These are phyloP conservation scores for Zaprionus inermis DNA, from an alignment of 1,140 invertebrate species.

Conservation along the genomic window DNA sequence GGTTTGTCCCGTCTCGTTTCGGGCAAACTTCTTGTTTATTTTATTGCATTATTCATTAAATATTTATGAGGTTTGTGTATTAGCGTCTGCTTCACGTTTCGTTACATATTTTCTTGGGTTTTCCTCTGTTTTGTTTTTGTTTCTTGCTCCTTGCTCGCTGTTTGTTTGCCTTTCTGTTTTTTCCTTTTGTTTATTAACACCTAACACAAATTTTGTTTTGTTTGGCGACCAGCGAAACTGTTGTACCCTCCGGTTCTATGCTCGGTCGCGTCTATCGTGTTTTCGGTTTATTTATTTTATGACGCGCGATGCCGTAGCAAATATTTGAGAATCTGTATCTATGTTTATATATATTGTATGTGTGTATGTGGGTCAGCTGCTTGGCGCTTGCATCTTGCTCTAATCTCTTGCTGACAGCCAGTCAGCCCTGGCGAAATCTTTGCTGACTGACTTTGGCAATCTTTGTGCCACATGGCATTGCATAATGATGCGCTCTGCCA, in stretches of 20 bases:
- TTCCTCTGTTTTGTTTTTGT: constrained; percentile 1
- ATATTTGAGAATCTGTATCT: constrained; percentile 23
- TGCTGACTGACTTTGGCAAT: constrained; percentile 50
- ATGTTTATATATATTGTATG: neutral
- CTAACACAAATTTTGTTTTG: constrained; percentile 22
- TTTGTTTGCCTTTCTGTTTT: constrained; percentile 11
- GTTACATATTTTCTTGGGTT: constrained; percentile 24
- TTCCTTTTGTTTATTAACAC: constrained; percentile 33
- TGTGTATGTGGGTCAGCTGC: constrained; percentile 25
- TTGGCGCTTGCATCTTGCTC: constrained; percentile 2
- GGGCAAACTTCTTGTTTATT: constrained; percentile 29
- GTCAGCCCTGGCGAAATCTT: constrained; percentile 17
- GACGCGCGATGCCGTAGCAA: constrained; percentile 13
- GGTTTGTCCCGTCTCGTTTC: neutral
- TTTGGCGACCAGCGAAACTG: constrained; percentile 13
- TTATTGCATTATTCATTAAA: constrained; percentile 42
- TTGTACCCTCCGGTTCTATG: neutral
- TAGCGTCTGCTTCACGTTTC: constrained; percentile 15
- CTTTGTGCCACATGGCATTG: constrained; percentile 54
- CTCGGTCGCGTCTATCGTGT: neutral
- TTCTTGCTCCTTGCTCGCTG: constrained; percentile 10
- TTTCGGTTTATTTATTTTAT: constrained; percentile 37
- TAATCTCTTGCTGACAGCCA: constrained; percentile 36
- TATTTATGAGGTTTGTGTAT: constrained; percentile 38
- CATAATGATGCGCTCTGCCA: constrained; percentile 51